Evolutionary conservation across 1,140 invertebrate species (phyloP).

Genomic region (Gonioctena quinquepunctata): DNA sequence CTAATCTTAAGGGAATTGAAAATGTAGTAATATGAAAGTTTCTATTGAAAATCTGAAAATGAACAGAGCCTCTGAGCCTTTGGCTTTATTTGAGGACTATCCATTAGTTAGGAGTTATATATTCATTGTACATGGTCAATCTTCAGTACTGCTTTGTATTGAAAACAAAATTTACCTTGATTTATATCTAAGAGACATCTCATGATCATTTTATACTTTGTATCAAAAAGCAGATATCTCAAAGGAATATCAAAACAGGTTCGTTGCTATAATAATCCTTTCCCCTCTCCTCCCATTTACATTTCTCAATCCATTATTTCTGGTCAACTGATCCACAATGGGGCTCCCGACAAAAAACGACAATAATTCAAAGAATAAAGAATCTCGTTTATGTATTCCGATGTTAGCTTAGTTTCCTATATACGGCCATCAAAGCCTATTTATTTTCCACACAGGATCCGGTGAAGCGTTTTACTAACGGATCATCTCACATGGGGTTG

Average conservation of each 20-base stretch:
- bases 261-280: not conserved
- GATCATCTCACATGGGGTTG: slow-evolving; percentile 48
- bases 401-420: slow-evolving; percentile 39
- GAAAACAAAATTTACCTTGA: too few species aligned
- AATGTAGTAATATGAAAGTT: too few species aligned
- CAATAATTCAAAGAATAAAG: slow-evolving; percentile 33
- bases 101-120: too few species aligned
- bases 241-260: not conserved
- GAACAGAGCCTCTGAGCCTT: too few species aligned
- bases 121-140: too few species aligned
- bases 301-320: slow-evolving; percentile 20
- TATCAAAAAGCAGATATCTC: too few species aligned
- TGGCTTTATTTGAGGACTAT: too few species aligned
- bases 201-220: too few species aligned
- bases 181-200: too few species aligned
- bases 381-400: slow-evolving; percentile 34
- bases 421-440: slow-evolving; percentile 46
- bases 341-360: slow-evolving; percentile 14
- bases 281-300: slow-evolving; percentile 1
- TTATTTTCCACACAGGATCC: slow-evolving; percentile 48
- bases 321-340: slow-evolving; percentile 23
- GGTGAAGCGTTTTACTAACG: slow-evolving; percentile 50
- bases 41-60: too few species aligned
- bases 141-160: too few species aligned
- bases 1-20: too few species aligned